Conservation (phyloP, 2,113 vertebrate genomes). For the Perca fluviatilis region DNA sequence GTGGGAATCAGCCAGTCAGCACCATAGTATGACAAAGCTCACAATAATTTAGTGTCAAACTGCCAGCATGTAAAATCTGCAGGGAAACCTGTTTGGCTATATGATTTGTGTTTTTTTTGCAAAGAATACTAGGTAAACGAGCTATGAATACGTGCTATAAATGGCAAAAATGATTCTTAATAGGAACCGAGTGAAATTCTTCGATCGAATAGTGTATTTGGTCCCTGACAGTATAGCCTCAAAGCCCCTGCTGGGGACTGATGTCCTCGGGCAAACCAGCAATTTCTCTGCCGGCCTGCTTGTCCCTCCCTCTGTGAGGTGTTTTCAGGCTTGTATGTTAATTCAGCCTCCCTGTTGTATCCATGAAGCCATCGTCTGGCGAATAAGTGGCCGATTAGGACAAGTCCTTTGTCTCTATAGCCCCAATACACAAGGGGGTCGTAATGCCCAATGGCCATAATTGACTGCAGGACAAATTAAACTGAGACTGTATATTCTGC, state of each 20-base stretch:
- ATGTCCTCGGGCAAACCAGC: constrained; percentile 34
- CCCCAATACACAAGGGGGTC: constrained; percentile 72
- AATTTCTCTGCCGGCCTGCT: constrained; percentile 42
- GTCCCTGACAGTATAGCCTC: neutral
- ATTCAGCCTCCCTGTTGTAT: constrained; percentile 60
- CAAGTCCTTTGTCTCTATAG: constrained; percentile 60
- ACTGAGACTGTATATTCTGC: constrained; percentile 63
- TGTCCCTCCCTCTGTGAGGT: constrained; percentile 49
- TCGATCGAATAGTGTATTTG: neutral
- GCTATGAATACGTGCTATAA: neutral
- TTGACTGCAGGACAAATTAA: constrained; percentile 59
- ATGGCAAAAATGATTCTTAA: neutral
- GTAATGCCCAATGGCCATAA: constrained; percentile 35
- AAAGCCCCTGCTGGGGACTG: constrained; percentile 32
- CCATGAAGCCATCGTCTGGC: constrained; percentile 73
- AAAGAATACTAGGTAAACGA: neutral
- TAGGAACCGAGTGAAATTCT: constrained; percentile 1
- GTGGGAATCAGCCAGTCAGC: no score
- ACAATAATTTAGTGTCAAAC: neutral
- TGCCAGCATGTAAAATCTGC: neutral
- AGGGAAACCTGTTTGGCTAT: neutral
- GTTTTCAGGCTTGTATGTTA: constrained; percentile 68
- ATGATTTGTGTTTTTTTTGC: neutral
- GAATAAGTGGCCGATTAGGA: constrained; percentile 72
- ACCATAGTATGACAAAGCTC: neutral